Conservation (phyloP, 37 sponge, comb jelly and placozoan genomes). For the Diacarnus erythraeanus region DNA sequence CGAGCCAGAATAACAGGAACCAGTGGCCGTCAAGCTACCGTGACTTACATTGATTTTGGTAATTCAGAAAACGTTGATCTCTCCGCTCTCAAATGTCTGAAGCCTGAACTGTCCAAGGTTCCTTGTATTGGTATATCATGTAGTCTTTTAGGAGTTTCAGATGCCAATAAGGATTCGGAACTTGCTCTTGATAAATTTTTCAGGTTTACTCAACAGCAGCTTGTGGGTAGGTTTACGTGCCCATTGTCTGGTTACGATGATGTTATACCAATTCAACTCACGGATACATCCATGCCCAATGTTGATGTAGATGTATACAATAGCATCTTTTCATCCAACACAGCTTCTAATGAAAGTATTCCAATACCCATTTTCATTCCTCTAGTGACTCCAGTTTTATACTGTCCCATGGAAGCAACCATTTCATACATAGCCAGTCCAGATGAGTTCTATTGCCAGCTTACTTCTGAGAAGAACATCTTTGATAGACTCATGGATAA, state of each 20-base stretch:
- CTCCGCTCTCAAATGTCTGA: conserved; percentile 5
- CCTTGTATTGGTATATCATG: conserved; percentile 54
- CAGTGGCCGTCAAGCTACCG: background rate
- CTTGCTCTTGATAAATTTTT: conserved; percentile 3
- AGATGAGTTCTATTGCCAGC: conserved; percentile 56
- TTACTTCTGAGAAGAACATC: background rate
- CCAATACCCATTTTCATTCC: background rate
- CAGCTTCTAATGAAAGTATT: background rate
- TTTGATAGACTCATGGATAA: conserved; percentile 39
- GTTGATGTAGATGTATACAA: background rate
- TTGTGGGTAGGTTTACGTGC: conserved; percentile 5
- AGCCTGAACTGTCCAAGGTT: conserved; percentile 15
- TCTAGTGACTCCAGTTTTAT: conserved; percentile 9
- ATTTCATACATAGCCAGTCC: conserved; percentile 23
- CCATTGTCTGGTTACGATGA: background rate
- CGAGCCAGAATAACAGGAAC: conserved; percentile 35
- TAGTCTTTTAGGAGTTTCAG: background rate
- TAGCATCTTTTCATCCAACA: background rate
- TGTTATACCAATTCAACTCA: conserved; percentile 14
- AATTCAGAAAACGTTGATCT: conserved; percentile 23
- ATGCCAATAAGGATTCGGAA: background rate
- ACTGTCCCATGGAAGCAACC: conserved; percentile 18
- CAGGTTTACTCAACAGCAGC: background rate
- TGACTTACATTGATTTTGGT: conserved; percentile 62
- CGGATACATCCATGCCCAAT: background rate